These are phyloP conservation scores for Drosophila tripunctata DNA, from an alignment of 2,888 invertebrate species.

Conservation along the genomic window DNA sequence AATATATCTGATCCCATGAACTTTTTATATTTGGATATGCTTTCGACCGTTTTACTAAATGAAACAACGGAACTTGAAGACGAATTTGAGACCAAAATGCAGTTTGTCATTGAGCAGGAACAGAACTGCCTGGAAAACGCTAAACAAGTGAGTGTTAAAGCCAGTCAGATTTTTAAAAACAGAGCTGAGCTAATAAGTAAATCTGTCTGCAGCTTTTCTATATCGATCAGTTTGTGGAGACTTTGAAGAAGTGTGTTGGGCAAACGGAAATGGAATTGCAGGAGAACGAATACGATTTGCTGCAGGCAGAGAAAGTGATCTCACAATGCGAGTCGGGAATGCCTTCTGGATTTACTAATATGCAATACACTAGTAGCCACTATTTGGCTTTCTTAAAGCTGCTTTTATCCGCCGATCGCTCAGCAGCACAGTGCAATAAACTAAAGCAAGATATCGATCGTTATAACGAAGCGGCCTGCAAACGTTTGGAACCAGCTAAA, in stretches of 20 bases:
- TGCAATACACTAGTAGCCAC: conserved; percentile 5
- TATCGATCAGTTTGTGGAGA: conserved; percentile 29
- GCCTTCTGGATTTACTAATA: background rate
- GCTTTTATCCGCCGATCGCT: conserved; percentile 41
- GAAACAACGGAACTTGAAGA: conserved; percentile 49
- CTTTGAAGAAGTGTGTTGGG: conserved; percentile 22
- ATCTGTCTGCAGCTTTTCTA: conserved; percentile 25
- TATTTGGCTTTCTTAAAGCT: conserved; percentile 38
- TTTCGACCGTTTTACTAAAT: conserved; percentile 44
- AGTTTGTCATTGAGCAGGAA: conserved; percentile 52
- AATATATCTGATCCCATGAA: conserved; percentile 36
- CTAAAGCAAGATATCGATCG: conserved; percentile 35
- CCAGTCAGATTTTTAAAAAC: background rate
- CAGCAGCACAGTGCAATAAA: conserved; percentile 29
- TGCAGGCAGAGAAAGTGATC: conserved; percentile 27
- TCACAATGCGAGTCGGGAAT: conserved; percentile 12
- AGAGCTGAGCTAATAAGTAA: no score
- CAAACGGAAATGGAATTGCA: conserved; percentile 49
- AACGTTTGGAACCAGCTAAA: background rate
- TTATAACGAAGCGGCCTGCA: conserved; percentile 16
- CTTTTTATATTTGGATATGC: conserved; percentile 56
- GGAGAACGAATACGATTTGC: conserved; percentile 31
- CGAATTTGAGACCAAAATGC: conserved; percentile 53
- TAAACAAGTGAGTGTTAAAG: conserved; percentile 29
- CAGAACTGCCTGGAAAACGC: conserved; percentile 24